A percentile compares a stretch with the other conserved stretches of the same genome.
phyloP scores from a whole-genome alignment of 2,113 vertebrate species.

The Ancistrus triradiatus region DNA sequence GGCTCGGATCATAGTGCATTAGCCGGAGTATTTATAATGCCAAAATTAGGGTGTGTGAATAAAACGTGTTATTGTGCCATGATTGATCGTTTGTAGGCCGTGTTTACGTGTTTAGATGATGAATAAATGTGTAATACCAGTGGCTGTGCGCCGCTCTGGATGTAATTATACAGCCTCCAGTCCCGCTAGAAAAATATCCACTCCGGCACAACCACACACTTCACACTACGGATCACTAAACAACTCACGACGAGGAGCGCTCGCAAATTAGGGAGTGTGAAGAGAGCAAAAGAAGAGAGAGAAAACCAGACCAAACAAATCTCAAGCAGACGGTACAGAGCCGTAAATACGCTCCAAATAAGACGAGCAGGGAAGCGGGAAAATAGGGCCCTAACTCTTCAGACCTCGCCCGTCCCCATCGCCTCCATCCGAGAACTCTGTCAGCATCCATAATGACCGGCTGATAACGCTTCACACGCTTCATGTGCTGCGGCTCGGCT shows the following conservation, averaged over 20 bases:
- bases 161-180: too few species aligned
- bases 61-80: too few species aligned
- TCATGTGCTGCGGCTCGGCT: slow-evolving; percentile 13
- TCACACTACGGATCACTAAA: slow-evolving; percentile 1
- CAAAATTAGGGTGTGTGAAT: too few species aligned
- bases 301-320: slow-evolving; percentile 30
- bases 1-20: too few species aligned
- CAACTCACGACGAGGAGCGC: neutral
- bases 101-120: too few species aligned
- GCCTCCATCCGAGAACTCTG: slow-evolving; percentile 15
- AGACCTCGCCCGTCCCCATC: neutral
- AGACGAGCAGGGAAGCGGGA: slow-evolving; percentile 33
- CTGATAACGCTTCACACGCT: slow-evolving; percentile 40
- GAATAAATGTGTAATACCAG: too few species aligned
- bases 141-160: too few species aligned
- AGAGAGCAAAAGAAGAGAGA: neutral
- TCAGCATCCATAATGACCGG: slow-evolving; percentile 45
- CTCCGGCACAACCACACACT: neutral
- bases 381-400: slow-evolving; percentile 34
- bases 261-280: slow-evolving; percentile 1
- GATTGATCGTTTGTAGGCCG: too few species aligned
- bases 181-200: slow-evolving; percentile 2
- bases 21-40: too few species aligned
- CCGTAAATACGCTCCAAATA: slow-evolving; percentile 45
- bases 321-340: slow-evolving; percentile 5